These are phyloP conservation scores for Zapornia atra DNA, from an alignment of 2,113 vertebrate genomes.

Conservation along the genomic window DNA sequence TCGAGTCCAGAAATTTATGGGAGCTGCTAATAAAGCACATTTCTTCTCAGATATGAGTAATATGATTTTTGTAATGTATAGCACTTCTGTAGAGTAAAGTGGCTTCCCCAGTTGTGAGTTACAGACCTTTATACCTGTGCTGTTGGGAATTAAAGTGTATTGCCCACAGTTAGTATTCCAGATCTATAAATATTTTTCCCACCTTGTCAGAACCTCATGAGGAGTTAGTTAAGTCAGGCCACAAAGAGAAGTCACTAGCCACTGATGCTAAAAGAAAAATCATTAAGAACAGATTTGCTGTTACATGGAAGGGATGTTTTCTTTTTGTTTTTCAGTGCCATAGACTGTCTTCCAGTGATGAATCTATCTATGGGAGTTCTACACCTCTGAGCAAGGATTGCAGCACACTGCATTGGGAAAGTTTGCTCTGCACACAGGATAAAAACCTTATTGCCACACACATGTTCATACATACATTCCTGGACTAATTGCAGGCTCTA, in stretches of 20 bases:
- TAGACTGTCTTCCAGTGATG: background rate
- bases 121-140: background rate
- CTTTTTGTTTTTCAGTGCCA: background rate
- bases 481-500: background rate
- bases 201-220: background rate
- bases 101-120: conserved; percentile 10
- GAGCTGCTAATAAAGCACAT: background rate
- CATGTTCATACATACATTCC: background rate
- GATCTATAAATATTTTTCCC: background rate
- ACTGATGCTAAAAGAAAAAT: background rate
- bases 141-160: background rate
- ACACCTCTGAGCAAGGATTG: background rate
- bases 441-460: background rate
- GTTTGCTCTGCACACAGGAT: accelerated
- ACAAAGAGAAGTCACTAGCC: background rate
- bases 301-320: background rate
- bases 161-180: background rate
- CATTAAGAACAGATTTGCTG: background rate
- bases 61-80: background rate
- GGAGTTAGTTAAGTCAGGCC: background rate
- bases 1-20: background rate
- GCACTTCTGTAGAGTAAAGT: background rate
- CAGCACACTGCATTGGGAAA: background rate
- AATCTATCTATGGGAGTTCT: background rate
- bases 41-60: background rate